Conservation (phyloP, 1,140 invertebrate genomes). For the Tetramorium simillimum region DNA sequence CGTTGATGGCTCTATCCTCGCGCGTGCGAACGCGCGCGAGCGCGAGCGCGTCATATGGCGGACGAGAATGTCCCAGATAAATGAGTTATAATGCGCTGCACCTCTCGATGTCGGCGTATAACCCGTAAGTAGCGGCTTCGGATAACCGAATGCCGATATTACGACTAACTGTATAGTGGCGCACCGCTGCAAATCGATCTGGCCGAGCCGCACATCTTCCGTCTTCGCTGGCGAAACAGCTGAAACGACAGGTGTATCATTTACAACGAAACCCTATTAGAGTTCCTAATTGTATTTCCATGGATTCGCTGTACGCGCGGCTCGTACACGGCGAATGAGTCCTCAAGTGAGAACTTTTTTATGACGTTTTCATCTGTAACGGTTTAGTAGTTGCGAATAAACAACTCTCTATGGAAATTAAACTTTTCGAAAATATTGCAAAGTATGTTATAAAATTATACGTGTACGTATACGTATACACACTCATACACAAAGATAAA, state of each 20-base stretch:
- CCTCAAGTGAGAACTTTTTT: neutral
- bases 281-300: slow-evolving; percentile 35
- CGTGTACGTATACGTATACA: neutral
- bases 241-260: slow-evolving; percentile 43
- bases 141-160: slow-evolving; percentile 70
- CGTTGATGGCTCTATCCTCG: slow-evolving; percentile 34
- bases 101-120: slow-evolving; percentile 48
- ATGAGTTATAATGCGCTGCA: slow-evolving; percentile 62
- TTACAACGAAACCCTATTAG: slow-evolving; percentile 41
- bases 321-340: neutral
- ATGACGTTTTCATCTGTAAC: neutral
- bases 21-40: neutral
- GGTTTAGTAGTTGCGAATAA: neutral
- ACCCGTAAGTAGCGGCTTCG: slow-evolving; percentile 61
- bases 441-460: neutral
- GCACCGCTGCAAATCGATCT: slow-evolving; percentile 65
- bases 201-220: slow-evolving; percentile 47
- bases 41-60: slow-evolving; percentile 62
- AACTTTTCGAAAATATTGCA: neutral
- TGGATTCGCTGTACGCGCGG: neutral
- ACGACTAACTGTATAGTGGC: slow-evolving; percentile 69
- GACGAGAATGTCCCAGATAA: slow-evolving; percentile 73
- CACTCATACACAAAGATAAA: neutral
- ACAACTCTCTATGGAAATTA: neutral
- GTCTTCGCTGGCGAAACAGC: slow-evolving; percentile 28